These are phyloP conservation scores for Drosophila willistoni DNA, from an alignment of 1,140 invertebrate species.

Conservation along the genomic window DNA sequence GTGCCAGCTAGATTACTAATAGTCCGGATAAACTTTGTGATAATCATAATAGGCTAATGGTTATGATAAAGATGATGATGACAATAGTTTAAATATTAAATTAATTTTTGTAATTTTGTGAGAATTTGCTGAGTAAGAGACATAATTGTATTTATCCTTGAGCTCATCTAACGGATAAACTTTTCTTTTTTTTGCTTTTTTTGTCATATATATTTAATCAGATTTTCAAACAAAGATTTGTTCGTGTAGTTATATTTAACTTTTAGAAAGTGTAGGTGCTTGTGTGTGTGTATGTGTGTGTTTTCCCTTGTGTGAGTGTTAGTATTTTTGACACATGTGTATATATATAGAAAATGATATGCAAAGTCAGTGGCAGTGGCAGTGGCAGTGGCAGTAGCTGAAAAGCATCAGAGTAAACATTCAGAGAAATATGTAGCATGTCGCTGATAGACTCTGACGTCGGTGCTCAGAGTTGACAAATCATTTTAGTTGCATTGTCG, in stretches of 20 bases:
- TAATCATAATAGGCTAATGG: too few species aligned
- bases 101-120: too few species aligned
- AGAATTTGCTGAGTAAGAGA: neutral
- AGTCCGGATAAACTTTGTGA: too few species aligned
- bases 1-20: too few species aligned
- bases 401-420: slow-evolving; percentile 1
- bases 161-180: neutral
- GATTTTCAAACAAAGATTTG: slow-evolving; percentile 3
- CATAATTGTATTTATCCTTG: neutral
- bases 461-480: slow-evolving; percentile 51
- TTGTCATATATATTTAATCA: neutral
- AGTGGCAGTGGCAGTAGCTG: neutral
- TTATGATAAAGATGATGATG: too few species aligned
- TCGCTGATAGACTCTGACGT: slow-evolving; percentile 14
- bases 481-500: slow-evolving; percentile 59
- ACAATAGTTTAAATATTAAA: too few species aligned
- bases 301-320: too few species aligned
- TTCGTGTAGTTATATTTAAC: neutral
- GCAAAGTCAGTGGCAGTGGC: slow-evolving; percentile 4
- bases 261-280: neutral
- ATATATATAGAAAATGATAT: slow-evolving; percentile 7
- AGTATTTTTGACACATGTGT: neutral
- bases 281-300: neutral
- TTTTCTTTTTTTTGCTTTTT: neutral
- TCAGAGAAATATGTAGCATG: slow-evolving; percentile 21